phyloP scores from a whole-genome alignment of 2,113 vertebrate genomes.

The Lophius piscatorius region DNA sequence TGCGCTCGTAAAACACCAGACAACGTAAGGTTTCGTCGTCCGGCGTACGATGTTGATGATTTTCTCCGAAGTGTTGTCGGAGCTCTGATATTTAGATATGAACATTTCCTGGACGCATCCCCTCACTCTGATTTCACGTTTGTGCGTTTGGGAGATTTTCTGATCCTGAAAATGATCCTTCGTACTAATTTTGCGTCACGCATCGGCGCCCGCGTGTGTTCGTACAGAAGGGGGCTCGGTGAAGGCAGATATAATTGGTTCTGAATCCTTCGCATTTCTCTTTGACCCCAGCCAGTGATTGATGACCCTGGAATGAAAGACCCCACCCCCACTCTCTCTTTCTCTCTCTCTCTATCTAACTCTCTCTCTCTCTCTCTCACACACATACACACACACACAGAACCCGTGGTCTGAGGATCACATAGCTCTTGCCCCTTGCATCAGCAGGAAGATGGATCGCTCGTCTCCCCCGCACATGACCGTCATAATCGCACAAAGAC shows the following conservation, averaged over 20 bases:
- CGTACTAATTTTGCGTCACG: neutral
- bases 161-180: conserved; percentile 27
- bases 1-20: no score
- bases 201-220: neutral
- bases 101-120: neutral
- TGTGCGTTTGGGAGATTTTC: conserved; percentile 8
- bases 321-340: conserved; percentile 59
- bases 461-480: conserved; percentile 40
- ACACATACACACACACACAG: conserved; percentile 11
- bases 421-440: conserved; percentile 44
- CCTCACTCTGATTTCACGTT: neutral
- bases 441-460: conserved; percentile 72
- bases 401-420: conserved; percentile 49
- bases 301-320: conserved; percentile 77
- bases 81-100: neutral
- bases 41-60: neutral
- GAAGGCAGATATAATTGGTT: conserved; percentile 74
- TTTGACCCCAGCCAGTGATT: conserved; percentile 78
- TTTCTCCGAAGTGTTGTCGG: neutral
- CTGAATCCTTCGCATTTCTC: conserved; percentile 77
- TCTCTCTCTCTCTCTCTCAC: neutral
- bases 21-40: neutral
- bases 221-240: conserved; percentile 24
- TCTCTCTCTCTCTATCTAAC: conserved; percentile 3
- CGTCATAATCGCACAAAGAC: conserved; percentile 53